Base-by-base conservation (phyloP, 2,888 invertebrate species). In the Pomacea canaliculata region DNA sequence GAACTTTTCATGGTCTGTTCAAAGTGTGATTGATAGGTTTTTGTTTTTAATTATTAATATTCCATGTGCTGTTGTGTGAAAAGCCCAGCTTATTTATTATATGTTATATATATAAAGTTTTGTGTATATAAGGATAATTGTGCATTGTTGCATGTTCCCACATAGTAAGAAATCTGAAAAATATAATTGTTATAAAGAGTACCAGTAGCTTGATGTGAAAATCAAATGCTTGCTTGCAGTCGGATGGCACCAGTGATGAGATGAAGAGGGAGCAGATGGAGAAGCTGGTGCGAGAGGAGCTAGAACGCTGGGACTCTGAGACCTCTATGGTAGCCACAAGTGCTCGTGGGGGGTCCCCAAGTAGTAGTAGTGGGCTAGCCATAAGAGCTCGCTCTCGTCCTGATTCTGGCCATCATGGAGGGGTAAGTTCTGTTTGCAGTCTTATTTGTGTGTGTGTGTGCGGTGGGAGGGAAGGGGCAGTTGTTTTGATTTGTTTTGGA, bases 211-310 rank as follows among this genome's bases (percentile, higher is more conserved):
- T 37, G 37, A 37, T 37, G 37, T 37, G 37, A 5, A 37, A 37
- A 7, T 19, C 12, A 12, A 23, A 19, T 63, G 69, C 49, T 78
- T 73, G 48, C 73, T 79, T 83, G 70, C 82, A 90, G 89, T 86
- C 88, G 70, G 89, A 89, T 79, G 89, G 87, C 13, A 87, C 85
- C 71, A 86, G 88, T 76, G 91, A 91, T 78, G 90, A 90, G 80
- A 85, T 87, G 76, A 91, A 91, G 83, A 82, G 91, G 71, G 90
- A 90, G 80, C 90, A 91, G 79, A 90, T 91, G 90, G 91, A 91
- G 83, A 85, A 86, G 78, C 82, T 91, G 78, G 91, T 91, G 18
- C 79, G 90, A 77, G 91, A 91, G 79, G 91, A 91, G 79, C 83
- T 91, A 77, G 90, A 91, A 80, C 81, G 89, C 72, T 90, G 89